A percentile compares a stretch with the other conserved stretches of the same genome.
phyloP scores from a whole-genome alignment of 2,113 vertebrate species.

The Cynopterus brachyotis region DNA sequence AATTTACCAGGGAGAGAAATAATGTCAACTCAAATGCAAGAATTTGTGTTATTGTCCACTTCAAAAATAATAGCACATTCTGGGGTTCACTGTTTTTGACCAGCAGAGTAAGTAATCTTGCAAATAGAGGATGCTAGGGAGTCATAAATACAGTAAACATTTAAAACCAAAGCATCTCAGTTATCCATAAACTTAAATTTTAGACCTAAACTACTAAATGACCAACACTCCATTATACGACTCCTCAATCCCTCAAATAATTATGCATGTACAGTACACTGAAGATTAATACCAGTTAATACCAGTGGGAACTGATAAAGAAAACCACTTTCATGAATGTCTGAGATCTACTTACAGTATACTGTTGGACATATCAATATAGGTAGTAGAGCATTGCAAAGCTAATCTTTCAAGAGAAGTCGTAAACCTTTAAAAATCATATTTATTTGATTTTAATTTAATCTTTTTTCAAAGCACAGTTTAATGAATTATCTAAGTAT shows the following conservation, averaged over 20 bases:
- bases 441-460: background rate
- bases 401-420: background rate
- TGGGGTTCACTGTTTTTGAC: conserved; percentile 44
- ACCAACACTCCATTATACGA: background rate
- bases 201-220: background rate
- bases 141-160: background rate
- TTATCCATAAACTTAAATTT: background rate
- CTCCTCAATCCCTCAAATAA: background rate
- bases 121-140: background rate
- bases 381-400: background rate
- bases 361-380: background rate
- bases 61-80: conserved; percentile 41
- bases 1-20: conserved; percentile 64
- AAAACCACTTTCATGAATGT: background rate
- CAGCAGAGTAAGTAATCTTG: conserved; percentile 55
- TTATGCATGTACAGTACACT: background rate
- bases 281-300: background rate
- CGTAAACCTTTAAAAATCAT: background rate
- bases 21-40: conserved; percentile 54
- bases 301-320: background rate
- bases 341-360: background rate
- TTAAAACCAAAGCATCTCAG: background rate
- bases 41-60: conserved; percentile 37
- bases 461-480: background rate
- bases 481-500: background rate